Conservation (phyloP, 2,888 invertebrate genomes). For the Holacanthella duospinosa region DNA sequence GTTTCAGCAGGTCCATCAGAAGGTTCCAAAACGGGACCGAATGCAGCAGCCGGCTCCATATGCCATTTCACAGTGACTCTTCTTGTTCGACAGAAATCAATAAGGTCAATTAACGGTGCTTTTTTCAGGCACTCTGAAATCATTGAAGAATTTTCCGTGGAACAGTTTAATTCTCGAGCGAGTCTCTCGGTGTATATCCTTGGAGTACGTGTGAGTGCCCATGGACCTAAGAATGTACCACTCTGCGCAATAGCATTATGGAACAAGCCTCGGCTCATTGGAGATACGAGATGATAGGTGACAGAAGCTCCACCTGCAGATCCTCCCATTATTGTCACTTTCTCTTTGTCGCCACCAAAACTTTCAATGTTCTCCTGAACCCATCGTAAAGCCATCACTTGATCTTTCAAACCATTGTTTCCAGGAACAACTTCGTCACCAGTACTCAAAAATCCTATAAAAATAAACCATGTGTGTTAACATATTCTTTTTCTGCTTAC, state of each 20-base stretch:
- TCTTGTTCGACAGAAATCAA: not conserved
- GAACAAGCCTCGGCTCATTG: not conserved
- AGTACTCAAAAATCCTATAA: not conserved
- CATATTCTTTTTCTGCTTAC: too few species aligned
- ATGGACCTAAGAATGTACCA: slow-evolving; percentile 12
- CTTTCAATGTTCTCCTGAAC: not conserved
- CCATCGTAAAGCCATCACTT: not conserved
- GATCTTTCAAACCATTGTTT: not conserved
- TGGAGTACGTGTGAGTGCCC: slow-evolving; percentile 16
- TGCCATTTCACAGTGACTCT: slow-evolving; percentile 13
- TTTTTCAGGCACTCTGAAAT: slow-evolving; percentile 14
- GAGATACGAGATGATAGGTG: not conserved
- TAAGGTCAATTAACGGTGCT: slow-evolving; percentile 3
- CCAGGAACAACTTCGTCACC: not conserved
- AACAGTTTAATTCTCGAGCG: slow-evolving; percentile 13
- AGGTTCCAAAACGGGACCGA: slow-evolving; percentile 19
- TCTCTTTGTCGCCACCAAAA: not conserved
- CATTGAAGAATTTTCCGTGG: not conserved
- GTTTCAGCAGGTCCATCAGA: slow-evolving; percentile 6
- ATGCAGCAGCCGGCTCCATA: slow-evolving; percentile 18
- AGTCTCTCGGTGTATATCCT: slow-evolving; percentile 15
- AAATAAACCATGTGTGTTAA: too few species aligned
- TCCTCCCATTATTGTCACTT: not conserved
- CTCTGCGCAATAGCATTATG: not conserved
- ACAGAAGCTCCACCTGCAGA: not conserved